Conservation (phyloP, 2,888 invertebrate species). For the Sphaerophoria taeniata region DNA sequence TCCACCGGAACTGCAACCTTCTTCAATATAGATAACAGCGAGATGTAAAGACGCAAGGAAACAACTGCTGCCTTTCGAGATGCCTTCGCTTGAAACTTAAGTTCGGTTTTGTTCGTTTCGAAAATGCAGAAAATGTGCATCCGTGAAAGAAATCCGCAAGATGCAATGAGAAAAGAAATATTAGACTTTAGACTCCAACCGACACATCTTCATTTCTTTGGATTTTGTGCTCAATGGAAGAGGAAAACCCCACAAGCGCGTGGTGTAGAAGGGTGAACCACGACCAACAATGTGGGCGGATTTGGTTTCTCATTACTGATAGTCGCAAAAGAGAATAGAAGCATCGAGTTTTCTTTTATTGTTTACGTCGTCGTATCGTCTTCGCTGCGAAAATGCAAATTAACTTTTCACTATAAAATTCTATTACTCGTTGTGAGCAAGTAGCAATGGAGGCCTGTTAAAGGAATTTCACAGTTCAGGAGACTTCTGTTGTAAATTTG, state of each 20-base stretch:
- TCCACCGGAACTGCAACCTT: neutral
- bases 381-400: conserved; percentile 57
- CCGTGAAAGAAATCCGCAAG: conserved; percentile 49
- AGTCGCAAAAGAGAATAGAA: neutral
- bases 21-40: conserved; percentile 44
- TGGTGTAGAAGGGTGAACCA: neutral
- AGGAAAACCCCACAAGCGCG: neutral
- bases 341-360: conserved; percentile 60
- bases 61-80: conserved; percentile 3
- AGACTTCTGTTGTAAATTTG: too few relatives aligned
- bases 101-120: neutral
- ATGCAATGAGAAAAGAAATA: conserved; percentile 36
- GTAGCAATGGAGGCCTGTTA: conserved; percentile 27
- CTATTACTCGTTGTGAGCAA: neutral
- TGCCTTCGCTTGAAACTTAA: conserved; percentile 1
- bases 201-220: neutral
- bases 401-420: conserved; percentile 27
- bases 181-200: conserved; percentile 9
- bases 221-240: conserved; percentile 16
- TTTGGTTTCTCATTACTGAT: conserved; percentile 60
- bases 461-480: conserved; percentile 1
- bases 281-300: conserved; percentile 33
- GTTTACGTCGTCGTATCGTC: conserved; percentile 41
- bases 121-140: conserved; percentile 48
- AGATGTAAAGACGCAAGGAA: conserved; percentile 41